phyloP scores from a whole-genome alignment of 2,113 vertebrate genomes.

The Pteronura brasiliensis region DNA sequence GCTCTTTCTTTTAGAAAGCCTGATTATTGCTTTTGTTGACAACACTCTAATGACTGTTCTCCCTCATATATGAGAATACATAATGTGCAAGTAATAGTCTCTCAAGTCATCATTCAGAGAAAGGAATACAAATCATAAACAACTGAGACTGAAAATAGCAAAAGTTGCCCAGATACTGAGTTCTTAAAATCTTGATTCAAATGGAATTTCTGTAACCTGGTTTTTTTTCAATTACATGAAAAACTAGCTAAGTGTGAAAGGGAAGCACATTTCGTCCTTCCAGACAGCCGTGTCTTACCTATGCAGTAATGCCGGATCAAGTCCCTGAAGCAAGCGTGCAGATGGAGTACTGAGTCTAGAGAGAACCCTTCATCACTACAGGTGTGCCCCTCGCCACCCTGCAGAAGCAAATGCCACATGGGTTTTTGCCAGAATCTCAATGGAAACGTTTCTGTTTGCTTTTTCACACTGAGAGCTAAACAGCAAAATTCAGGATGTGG shows the following conservation, averaged over 20 bases:
- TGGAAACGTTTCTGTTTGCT: neutral
- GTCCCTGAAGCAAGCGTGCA: neutral
- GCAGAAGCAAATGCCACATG: neutral
- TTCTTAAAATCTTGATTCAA: neutral
- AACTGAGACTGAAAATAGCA: neutral
- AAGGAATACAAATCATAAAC: neutral
- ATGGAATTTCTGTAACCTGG: neutral
- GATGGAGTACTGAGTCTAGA: neutral
- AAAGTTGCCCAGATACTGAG: neutral
- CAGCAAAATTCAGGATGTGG: neutral
- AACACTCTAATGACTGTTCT: neutral
- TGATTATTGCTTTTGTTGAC: neutral
- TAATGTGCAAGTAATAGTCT: neutral
- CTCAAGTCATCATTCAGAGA: neutral
- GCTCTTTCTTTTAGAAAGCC: neutral
- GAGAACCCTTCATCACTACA: neutral
- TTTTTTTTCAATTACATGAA: neutral
- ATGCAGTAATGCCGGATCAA: neutral
- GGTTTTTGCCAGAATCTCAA: neutral
- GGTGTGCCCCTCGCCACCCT: fast-evolving
- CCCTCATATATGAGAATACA: neutral
- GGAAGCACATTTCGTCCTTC: neutral
- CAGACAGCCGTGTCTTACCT: neutral
- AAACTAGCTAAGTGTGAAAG: neutral
- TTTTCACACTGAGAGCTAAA: neutral